Percentiles rank a stretch among this genome's conserved stretches.
phyloP scores from a whole-genome alignment of 2,113 vertebrate species.

The Tetrao urogallus region DNA sequence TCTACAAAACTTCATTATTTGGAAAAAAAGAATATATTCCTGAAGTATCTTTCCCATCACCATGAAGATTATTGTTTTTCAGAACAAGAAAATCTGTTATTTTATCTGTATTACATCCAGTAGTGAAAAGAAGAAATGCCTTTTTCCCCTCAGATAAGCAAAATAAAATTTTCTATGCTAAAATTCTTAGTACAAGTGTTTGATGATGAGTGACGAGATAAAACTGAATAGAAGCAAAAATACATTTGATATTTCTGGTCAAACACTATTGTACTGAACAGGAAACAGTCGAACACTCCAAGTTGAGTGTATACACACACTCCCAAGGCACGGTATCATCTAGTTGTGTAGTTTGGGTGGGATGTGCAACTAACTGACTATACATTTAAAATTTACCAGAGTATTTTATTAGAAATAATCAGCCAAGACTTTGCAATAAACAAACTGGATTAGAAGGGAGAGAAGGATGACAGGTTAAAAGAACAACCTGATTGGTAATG shows the following conservation, averaged over 20 bases:
- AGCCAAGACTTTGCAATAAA: constrained; percentile 13
- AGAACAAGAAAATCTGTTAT: background rate
- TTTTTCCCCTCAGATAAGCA: background rate
- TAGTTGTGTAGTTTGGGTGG: background rate
- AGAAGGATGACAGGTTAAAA: constrained; percentile 51
- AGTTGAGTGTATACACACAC: background rate
- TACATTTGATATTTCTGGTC: background rate
- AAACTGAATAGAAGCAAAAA: background rate
- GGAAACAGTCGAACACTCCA: background rate
- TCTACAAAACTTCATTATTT: background rate
- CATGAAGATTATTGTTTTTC: background rate
- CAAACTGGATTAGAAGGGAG: constrained; percentile 34
- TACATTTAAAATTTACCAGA: background rate
- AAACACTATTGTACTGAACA: background rate
- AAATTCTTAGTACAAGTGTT: background rate
- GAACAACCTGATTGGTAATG: constrained; percentile 33
- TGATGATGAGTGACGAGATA: background rate
- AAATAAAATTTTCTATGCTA: background rate
- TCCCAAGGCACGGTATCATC: background rate
- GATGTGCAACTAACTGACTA: background rate
- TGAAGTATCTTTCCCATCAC: background rate
- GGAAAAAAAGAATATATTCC: background rate
- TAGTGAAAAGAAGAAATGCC: background rate
- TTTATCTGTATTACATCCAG: background rate
- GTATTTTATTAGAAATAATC: constrained; percentile 44